Evolutionary conservation across 2,797 vertebrate species (phyloP).

Genomic region (Danio aesculapii): DNA sequence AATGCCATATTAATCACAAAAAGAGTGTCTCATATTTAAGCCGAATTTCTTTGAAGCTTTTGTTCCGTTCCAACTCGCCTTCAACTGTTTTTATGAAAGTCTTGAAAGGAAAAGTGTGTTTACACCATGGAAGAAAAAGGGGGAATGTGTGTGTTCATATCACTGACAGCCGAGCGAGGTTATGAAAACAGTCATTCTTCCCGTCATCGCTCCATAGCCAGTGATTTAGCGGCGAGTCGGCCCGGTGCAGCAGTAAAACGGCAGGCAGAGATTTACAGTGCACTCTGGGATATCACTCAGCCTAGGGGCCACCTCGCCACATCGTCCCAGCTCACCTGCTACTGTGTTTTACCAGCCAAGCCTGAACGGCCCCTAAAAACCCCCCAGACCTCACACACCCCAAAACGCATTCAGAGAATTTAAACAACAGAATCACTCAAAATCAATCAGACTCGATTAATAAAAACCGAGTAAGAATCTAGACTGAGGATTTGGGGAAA

Average conservation of each 20-base stretch:
- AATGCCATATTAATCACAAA: not conserved
- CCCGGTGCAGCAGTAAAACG: slow-evolving; percentile 60
- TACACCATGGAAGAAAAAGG: slow-evolving; percentile 17
- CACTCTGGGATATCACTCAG: slow-evolving; percentile 61
- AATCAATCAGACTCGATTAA: not conserved
- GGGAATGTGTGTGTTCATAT: slow-evolving; percentile 33
- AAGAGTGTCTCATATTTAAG: not conserved
- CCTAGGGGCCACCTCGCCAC: slow-evolving; percentile 45
- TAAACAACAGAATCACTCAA: slow-evolving; percentile 7
- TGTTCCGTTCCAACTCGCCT: not conserved
- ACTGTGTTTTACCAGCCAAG: slow-evolving; percentile 67
- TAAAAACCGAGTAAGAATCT: not conserved
- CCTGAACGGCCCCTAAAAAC: slow-evolving; percentile 44
- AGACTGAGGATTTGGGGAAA: not conserved
- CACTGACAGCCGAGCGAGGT: slow-evolving; percentile 59
- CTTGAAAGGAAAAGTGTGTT: slow-evolving; percentile 6
- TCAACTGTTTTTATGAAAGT: not conserved
- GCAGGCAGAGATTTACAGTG: slow-evolving; percentile 56
- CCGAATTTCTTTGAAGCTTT: slow-evolving; percentile 1
- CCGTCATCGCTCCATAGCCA: slow-evolving; percentile 63
- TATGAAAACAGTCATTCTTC: slow-evolving; percentile 67
- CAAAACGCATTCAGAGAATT: slow-evolving; percentile 37
- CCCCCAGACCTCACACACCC: slow-evolving; percentile 56
- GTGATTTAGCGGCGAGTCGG: slow-evolving; percentile 57
- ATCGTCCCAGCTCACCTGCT: slow-evolving; percentile 61